Base-by-base conservation (phyloP, 2,113 vertebrate species). In the Corythaeola cristata region DNA sequence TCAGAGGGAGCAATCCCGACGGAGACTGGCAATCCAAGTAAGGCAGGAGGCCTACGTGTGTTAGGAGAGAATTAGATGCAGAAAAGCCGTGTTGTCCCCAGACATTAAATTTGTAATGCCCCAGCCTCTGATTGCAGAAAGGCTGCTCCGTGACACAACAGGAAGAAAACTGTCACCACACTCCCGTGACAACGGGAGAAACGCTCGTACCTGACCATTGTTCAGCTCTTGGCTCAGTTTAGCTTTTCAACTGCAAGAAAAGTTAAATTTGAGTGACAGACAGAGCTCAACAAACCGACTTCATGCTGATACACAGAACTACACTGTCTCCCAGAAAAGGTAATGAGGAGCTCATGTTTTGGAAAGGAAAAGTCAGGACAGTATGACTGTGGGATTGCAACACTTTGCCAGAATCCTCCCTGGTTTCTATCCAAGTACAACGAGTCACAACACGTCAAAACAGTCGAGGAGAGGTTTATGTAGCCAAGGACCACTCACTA, bases 221-320 rank as follows among this genome's bases (percentile, higher is more conserved):
- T 26, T 49, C 59, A 68, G n/a, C 44, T 73, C 72, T 83, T 49
- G 30, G 10, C 64, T 90, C 52, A 80, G 49, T 27, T 89, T 35
- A 80, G 41, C 44, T 49, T 69, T 78, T 47, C 62, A 83, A 32
- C 1, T 9, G 67, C 56, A 58, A 76, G 44, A 68, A 23, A 69
- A 50, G 32, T 39, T 66, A 52, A n/a, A 78, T 44, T 27, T 6
- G 7, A 85, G 55, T 2, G 27, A 66, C 11, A 77, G 27, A 66
- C 11, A 77, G 14, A 73, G 72, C 84, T 15, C 23, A 66, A 64
- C 20, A 69, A 18, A 62, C n/a, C 35, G 17, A 35, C 26, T 35
- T 79, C 7, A n/a, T 15, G 37, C 27, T 18, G 4, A 55, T n/a
- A 62, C 0, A 0, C 3, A 56, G 55, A 91, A 75, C 37, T 56